Base-by-base conservation (phyloP, 2,113 vertebrate species). In the Rhineura floridana region DNA sequence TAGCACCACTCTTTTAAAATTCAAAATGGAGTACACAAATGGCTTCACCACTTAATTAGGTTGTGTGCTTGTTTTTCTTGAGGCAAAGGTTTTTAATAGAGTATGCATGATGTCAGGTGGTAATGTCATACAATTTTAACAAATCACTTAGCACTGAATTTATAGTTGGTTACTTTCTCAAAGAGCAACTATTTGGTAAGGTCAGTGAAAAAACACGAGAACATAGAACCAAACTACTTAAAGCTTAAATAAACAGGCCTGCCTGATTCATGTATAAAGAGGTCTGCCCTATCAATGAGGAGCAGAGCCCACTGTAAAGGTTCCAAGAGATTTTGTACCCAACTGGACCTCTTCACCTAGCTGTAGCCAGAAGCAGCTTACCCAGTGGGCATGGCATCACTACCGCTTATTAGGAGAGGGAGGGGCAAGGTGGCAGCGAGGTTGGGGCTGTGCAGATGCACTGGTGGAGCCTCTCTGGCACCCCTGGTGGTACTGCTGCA, bases 1-100 rank as follows among this genome's bases (percentile, higher is more conserved):
- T 93, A 80, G 89, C 59, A 87, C 91, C 89, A 94, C 91, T 94
- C 82, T 90, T 92, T 87, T 88, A 93, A 83, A 93, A 90, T 91
- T 92, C 11, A 1, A 30, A 90, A 42, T 52, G 82, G n/a, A 73
- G 17, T 88, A 83, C 81, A 76, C 81, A 81, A 87, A 92, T 77
- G 39, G 39, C 36, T 88, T 93, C 91, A 12, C 77, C 1, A 3
- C 91, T 93, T 92, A 87, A 84, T 93, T 92, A 86, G 77, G 72
- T 44, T 85, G 70, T 62, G 83, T 44, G 42, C 69, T 79, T 91
- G 55, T 93, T 46, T 89, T 90, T 50, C 55, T 12, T 73, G 50
- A 62, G 33, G 42, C 10, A 72, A 80, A 90, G 85, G 87, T 28
- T 89, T 46, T 90, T 87, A 59, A 25, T 62, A 28, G 79, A 36